Base-by-base conservation (phyloP, 2,888 invertebrate genomes). In the Imbricaverruca yamaguchii region DNA sequence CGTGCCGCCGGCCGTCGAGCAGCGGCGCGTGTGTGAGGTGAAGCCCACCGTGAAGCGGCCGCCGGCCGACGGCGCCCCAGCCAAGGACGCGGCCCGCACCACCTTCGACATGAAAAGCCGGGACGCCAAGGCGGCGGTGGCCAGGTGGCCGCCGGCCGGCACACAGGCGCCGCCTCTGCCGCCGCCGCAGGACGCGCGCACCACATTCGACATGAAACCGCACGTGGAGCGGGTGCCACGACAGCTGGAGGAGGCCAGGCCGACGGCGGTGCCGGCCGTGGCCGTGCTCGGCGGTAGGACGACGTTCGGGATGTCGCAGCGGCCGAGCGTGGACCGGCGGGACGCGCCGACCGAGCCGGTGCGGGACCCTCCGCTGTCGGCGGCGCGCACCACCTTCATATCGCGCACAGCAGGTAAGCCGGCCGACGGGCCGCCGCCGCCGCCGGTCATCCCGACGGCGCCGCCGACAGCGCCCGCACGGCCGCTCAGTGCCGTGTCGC, bases 341-440 rank as follows among this genome's bases (percentile, higher is more conserved):
- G 74, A 55, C 74, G 74, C n/a, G 69, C 39, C 55, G 53, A 23
- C 69, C 69, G 69, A 69, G 39, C 69, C 13, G 69, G 53, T 53
- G 15, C 12, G 23, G 59, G 12, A 11, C 59, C 11, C 59, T 59
- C 59, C 59, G 23, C 23, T n/a, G 8, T 15, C 69, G 4, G 53
- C 21, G 69, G 74, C 74, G 21, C 74, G 74, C 18, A 74, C 74
- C 74, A 74, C 74, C 21, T 74, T 74, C 74, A 53, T 21, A 21
- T 13, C 74, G 21, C 74, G 55, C 55, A 55, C 18, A 21, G 74
- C 74, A 10, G 69, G 4, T 18, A 69, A 69, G 69, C 53, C 69
- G 53, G 69, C 23, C 21, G 53, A 55, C 55, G 1, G 74, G 18
- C 74, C 74, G 18, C 53, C 74, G 55, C 74, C 74, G 74, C 74